A percentile compares a stretch with the other conserved stretches of the same genome.
Conservation (phyloP, 2,113 vertebrate species). For the Pampusana beccarii region DNA sequence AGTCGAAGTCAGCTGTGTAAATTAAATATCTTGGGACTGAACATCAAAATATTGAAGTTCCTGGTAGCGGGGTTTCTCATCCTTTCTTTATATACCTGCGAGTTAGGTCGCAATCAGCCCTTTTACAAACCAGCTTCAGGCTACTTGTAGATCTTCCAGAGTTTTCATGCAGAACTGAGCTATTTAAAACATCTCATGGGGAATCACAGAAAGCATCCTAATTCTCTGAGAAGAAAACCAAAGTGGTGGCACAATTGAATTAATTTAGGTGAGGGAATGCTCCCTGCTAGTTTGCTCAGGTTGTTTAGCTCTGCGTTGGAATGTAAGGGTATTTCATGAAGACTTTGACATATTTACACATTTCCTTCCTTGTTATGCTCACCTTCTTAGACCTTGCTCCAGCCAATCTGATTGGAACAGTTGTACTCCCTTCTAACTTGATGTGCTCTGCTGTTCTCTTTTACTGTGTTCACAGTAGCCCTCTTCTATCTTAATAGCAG, state of each 20-base stretch:
- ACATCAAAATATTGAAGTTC: not conserved
- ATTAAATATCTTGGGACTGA: not conserved
- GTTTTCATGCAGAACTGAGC: not conserved
- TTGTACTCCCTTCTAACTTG: constrained; percentile 37
- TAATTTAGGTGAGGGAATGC: constrained; percentile 1
- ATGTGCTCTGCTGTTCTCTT: constrained; percentile 24
- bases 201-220: not conserved
- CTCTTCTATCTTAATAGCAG: not conserved
- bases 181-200: not conserved
- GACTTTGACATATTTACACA: constrained; percentile 24
- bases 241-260: constrained; percentile 5
- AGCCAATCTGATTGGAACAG: constrained; percentile 77
- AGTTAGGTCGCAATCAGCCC: not conserved
- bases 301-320: constrained; percentile 43
- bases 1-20: not conserved
- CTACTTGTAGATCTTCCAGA: not conserved
- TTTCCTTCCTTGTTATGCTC: constrained; percentile 70
- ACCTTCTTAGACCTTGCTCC: constrained; percentile 80
- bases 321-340: not conserved
- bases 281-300: not conserved
- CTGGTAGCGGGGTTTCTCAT: fast-evolving
- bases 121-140: not conserved
- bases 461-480: constrained; percentile 1
- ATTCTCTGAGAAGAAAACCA: not conserved
- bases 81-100: not conserved